Evolutionary conservation across 2,888 invertebrate genomes (phyloP).

Genomic region (Geophilus truncorum): DNA sequence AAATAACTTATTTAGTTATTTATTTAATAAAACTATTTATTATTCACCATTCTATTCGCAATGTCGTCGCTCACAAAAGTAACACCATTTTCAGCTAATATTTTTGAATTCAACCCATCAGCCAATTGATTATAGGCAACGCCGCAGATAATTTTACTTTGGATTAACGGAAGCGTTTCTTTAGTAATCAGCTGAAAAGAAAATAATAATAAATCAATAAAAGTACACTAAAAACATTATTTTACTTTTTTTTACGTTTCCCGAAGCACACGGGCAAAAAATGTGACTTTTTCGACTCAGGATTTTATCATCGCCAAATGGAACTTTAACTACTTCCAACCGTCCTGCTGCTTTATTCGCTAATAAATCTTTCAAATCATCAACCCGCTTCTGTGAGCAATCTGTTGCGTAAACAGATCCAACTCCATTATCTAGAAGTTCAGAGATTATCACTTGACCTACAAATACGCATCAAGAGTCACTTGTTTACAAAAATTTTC

Average conservation of each 20-base stretch:
- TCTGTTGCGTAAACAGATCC: slow-evolving; percentile 42
- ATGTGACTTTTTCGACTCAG: slow-evolving; percentile 42
- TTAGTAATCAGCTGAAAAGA: slow-evolving; percentile 40
- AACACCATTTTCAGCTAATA: slow-evolving; percentile 40
- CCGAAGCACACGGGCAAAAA: slow-evolving; percentile 43
- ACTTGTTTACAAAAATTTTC: background rate
- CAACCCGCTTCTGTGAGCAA: slow-evolving; percentile 41
- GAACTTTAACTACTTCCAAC: slow-evolving; percentile 42
- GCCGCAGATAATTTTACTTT: slow-evolving; percentile 44
- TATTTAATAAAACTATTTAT: background rate
- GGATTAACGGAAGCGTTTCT: slow-evolving; percentile 41
- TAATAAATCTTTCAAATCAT: slow-evolving; percentile 42
- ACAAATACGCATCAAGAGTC: slow-evolving; percentile 6
- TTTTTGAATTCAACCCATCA: slow-evolving; percentile 38
- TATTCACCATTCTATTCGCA: slow-evolving; percentile 43
- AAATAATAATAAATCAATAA: background rate
- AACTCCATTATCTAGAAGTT: slow-evolving; percentile 41
- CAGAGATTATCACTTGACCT: slow-evolving; percentile 41
- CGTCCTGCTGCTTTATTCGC: slow-evolving; percentile 39
- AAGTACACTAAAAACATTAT: background rate
- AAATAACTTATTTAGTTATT: background rate
- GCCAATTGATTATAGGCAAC: slow-evolving; percentile 41
- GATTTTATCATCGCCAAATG: slow-evolving; percentile 41
- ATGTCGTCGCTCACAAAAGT: slow-evolving; percentile 42
- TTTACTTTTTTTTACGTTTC: slow-evolving; percentile 40